These are phyloP conservation scores for Ameiurus melas DNA, from an alignment of 2,113 vertebrate species.

Conservation along the genomic window DNA sequence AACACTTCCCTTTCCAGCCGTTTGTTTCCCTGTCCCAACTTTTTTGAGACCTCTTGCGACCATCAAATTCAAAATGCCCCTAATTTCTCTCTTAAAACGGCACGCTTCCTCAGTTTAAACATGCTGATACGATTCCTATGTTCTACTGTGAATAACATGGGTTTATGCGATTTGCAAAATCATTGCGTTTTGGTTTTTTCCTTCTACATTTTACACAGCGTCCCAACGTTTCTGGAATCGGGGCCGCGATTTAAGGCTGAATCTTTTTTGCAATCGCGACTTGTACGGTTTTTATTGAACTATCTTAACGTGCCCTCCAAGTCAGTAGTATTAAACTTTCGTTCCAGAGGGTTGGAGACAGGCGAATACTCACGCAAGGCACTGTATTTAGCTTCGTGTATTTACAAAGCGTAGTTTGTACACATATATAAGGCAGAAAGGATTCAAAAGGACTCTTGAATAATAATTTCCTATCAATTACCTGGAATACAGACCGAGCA, in stretches of 20 bases:
- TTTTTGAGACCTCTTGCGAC: too few relatives aligned
- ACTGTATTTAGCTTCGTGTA: not conserved
- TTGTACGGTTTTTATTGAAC: not conserved
- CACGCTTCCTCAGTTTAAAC: too few relatives aligned
- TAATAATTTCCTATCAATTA: slow-evolving; percentile 37
- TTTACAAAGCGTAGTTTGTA: not conserved
- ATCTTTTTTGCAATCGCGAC: not conserved
- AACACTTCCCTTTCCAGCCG: too few relatives aligned
- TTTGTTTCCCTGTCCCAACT: too few relatives aligned
- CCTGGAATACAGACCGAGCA: slow-evolving; percentile 48
- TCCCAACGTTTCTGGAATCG: too few relatives aligned
- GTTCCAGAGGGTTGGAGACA: not conserved
- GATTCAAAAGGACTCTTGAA: not conserved
- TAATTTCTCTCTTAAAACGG: too few relatives aligned
- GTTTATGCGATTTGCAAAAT: too few relatives aligned
- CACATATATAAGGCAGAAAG: not conserved
- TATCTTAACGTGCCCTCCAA: not conserved
- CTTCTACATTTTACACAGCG: too few relatives aligned
- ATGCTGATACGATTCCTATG: too few relatives aligned
- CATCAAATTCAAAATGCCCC: too few relatives aligned
- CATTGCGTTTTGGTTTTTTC: too few relatives aligned
- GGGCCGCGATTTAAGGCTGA: not conserved
- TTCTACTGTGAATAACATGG: too few relatives aligned
- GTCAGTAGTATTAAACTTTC: not conserved
- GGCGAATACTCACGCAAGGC: not conserved